Conservation (phyloP, 2,113 vertebrate genomes). For the Girardinichthys multiradiatus region DNA sequence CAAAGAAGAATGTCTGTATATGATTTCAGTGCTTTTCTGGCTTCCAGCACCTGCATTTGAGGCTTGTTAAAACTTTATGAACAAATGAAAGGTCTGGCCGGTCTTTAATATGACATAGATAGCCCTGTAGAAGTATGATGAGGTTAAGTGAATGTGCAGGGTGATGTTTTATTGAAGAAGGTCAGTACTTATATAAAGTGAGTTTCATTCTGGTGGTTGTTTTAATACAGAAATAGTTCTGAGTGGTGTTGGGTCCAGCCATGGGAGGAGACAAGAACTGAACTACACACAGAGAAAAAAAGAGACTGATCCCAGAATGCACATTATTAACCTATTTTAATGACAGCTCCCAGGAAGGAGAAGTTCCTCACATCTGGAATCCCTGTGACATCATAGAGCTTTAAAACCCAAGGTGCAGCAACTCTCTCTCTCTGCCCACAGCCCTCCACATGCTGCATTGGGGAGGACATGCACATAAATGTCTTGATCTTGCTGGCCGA, state of each 20-base stretch:
- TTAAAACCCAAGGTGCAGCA: too few species aligned
- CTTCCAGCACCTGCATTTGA: conserved; percentile 41
- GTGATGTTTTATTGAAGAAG: conserved; percentile 18
- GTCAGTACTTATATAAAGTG: conserved; percentile 22
- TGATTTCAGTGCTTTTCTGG: neutral
- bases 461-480: too few species aligned
- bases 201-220: neutral
- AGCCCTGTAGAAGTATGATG: conserved; percentile 30
- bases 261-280: too few species aligned
- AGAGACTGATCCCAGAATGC: too few species aligned
- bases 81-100: conserved; percentile 43
- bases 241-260: neutral
- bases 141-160: conserved; percentile 37
- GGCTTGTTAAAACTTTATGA: conserved; percentile 65
- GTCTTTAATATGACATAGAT: conserved; percentile 48
- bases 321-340: too few species aligned
- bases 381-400: too few species aligned
- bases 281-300: too few species aligned
- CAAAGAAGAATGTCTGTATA: conserved; percentile 34
- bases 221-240: neutral
- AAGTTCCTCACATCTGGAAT: too few species aligned
- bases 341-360: too few species aligned
- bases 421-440: too few species aligned
- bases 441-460: too few species aligned
- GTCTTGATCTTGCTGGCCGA: too few species aligned